These are phyloP conservation scores for Leguminivora glycinivorella DNA, from an alignment of 1,140 invertebrate genomes.

Conservation along the genomic window DNA sequence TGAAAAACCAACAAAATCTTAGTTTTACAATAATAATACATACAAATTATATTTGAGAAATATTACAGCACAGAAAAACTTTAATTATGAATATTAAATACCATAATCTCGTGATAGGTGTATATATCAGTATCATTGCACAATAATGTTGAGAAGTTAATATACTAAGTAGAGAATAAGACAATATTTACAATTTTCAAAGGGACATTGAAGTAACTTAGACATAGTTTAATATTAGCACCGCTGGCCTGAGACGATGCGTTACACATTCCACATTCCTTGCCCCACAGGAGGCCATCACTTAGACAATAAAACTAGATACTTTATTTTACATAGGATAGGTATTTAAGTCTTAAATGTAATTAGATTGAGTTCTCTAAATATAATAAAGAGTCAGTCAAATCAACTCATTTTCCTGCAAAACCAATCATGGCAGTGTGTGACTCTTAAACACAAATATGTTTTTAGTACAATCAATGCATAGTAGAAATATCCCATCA, in stretches of 20 bases:
- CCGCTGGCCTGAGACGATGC: background rate
- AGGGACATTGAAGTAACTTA: conserved; percentile 8
- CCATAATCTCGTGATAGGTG: conserved; percentile 17
- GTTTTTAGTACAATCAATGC: background rate
- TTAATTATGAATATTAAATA: background rate
- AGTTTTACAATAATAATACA: conserved; percentile 3
- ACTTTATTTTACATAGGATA: conserved; percentile 13
- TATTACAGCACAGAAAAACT: background rate
- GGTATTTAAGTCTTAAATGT: conserved; percentile 17
- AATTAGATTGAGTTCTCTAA: conserved; percentile 1
- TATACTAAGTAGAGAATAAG: conserved; percentile 9
- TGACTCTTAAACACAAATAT: background rate
- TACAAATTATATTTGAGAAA: conserved; percentile 10
- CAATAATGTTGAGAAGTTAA: background rate
- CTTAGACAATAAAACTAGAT: conserved; percentile 5
- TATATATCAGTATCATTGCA: conserved; percentile 22
- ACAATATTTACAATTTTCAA: conserved; percentile 21
- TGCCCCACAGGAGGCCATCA: background rate
- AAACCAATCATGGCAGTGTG: conserved; percentile 10
- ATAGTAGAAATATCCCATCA: background rate
- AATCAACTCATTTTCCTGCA: background rate
- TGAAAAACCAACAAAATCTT: background rate
- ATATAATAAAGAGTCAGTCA: background rate
- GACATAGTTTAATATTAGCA: conserved; percentile 21
- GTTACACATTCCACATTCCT: background rate